Base-by-base conservation (phyloP, 2,888 invertebrate species). In the Drosophila niveifrons region DNA sequence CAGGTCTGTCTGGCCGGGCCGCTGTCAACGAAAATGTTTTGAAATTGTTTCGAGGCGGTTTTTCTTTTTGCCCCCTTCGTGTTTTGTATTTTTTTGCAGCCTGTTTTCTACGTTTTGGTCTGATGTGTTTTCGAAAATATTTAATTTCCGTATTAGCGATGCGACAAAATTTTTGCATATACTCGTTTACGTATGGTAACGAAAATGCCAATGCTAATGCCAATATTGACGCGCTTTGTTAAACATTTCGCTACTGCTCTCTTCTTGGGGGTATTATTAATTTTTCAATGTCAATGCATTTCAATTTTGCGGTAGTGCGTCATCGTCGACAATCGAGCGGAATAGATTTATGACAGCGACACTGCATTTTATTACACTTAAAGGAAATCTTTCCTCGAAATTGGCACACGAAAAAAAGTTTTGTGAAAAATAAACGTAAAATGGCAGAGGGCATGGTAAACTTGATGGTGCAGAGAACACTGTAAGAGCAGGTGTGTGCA, bases 321-420 rank as follows among this genome's bases (percentile, higher is more conserved):
- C 66, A 66, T 55, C 52, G 83, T 66, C 82, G 88, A 89, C 81
- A 89, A 88, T 89, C 79, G 89, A 89, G 81, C 79, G 88, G 88
- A 88, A 88, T 89, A 88, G 88, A 87, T 87, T 87, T 87, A 87
- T 88, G 90, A 86, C 83, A 85, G 85, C 75, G 75, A 75, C 84
- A 85, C 85, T 86, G 89, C 85, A 89, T 89, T 86, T 89, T 87
- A 88, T 87, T 87, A 87, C 86, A 81, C 86, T 88, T 89, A 89
- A 74, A 81, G 88, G 80, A 83, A 86, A 80, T 88, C 77, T 80
- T 82, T 87, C 78, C 78, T 75, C 68, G 70, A 78, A 89, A 89
- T 75, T 83, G 85, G 88, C 85, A 76, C 85, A 78, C 84, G 78
- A 72, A 74, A 87, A 75, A 83, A 78, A 53, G 59, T 89, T 79